Percentiles rank a stretch among this genome's conserved stretches.
Conservation (phyloP, 2,888 invertebrate genomes). For the Andrena bucephala region DNA sequence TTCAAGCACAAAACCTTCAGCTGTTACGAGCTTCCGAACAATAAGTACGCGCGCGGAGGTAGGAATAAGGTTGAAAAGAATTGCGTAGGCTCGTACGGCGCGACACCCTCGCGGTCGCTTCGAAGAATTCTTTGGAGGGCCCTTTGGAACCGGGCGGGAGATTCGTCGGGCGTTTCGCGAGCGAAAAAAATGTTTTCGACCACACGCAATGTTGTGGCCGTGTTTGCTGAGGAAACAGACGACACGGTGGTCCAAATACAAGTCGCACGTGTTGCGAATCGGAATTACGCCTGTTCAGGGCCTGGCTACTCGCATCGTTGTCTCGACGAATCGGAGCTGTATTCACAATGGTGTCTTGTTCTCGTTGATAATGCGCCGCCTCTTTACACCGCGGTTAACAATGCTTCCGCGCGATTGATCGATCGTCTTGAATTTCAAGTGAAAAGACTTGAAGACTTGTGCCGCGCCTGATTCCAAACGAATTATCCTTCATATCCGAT, state of each 20-base stretch:
- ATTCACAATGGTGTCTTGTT: constrained; percentile 24
- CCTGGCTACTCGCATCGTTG: constrained; percentile 15
- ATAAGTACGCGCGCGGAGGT: background rate
- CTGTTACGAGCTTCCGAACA: constrained; percentile 7
- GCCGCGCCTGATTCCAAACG: constrained; percentile 10
- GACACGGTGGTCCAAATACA: constrained; percentile 51
- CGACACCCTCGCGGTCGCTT: constrained; percentile 21
- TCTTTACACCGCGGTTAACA: constrained; percentile 12
- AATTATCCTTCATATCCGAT: constrained; percentile 1
- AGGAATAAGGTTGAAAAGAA: constrained; percentile 33
- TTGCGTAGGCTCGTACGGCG: constrained; percentile 28
- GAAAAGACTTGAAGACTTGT: constrained; percentile 17
- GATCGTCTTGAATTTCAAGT: constrained; percentile 29
- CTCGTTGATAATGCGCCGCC: constrained; percentile 21
- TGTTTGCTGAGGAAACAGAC: constrained; percentile 69
- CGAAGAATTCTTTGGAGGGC: constrained; percentile 43
- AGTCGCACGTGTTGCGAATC: constrained; percentile 59
- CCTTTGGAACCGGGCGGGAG: constrained; percentile 25
- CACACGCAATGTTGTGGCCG: constrained; percentile 63
- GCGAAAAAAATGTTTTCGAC: constrained; percentile 62
- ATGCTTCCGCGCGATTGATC: constrained; percentile 29
- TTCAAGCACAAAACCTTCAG: background rate
- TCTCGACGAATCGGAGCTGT: constrained; percentile 4
- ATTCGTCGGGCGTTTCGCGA: constrained; percentile 43
- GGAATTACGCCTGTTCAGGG: constrained; percentile 38